phyloP scores from a whole-genome alignment of 2,888 invertebrate genomes.

The Eurois occulta region DNA sequence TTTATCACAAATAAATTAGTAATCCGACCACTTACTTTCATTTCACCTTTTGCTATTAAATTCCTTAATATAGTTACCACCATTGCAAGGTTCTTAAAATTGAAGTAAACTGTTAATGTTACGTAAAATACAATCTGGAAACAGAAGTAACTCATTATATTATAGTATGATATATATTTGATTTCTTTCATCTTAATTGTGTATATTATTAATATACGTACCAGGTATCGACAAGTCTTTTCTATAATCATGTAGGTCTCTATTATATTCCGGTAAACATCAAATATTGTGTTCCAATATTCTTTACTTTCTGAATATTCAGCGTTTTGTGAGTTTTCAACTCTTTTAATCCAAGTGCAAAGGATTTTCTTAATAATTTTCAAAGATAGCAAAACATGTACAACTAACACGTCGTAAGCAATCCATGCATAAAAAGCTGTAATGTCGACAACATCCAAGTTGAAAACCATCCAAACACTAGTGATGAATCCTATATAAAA shows the following conservation, averaged over 20 bases:
- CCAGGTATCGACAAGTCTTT: constrained; percentile 10
- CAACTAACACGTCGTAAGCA: constrained; percentile 9
- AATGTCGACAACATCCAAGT: not conserved
- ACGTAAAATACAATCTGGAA: constrained; percentile 1
- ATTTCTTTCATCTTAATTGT: not conserved
- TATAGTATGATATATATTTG: not conserved
- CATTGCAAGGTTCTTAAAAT: not conserved
- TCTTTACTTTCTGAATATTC: not conserved
- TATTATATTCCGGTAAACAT: constrained; percentile 5
- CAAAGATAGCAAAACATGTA: constrained; percentile 1
- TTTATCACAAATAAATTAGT: not conserved
- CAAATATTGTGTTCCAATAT: constrained; percentile 11
- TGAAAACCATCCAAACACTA: not conserved
- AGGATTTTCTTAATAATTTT: constrained; percentile 9
- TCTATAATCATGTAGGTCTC: constrained; percentile 19
- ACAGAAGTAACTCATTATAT: not conserved
- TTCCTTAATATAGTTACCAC: not conserved
- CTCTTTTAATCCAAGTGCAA: constrained; percentile 12
- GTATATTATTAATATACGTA: not conserved
- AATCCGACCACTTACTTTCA: not conserved
- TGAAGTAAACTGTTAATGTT: not conserved
- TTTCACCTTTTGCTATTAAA: not conserved
- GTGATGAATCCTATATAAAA: not conserved
- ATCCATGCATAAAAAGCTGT: not conserved
- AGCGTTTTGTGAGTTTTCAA: not conserved